Base-by-base conservation (phyloP, 2,888 invertebrate genomes). In the Pachliopta kotzebuea region DNA sequence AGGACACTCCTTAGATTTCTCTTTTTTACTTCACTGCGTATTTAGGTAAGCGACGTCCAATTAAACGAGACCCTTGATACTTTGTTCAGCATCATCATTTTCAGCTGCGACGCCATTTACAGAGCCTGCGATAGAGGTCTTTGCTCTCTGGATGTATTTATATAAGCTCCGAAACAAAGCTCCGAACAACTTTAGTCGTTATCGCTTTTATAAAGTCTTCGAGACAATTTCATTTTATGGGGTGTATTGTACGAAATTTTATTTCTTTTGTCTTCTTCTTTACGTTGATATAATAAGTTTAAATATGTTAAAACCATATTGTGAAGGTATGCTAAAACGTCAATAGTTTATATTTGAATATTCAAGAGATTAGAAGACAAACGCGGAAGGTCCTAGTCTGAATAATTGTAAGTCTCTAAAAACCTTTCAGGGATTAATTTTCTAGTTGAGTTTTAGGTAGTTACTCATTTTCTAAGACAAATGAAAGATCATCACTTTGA, bases 161-260 rank as follows among this genome's bases (percentile, higher is more conserved):
- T 87, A 83, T 89, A 84, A 88, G 84, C 84, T 77, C 73, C 79
- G 88, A 76, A 89, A 88, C 88, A 88, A 87, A 88, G 88, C 88
- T 77, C 74, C 73, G 87, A 83, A 85, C 88, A 91, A 91, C 89
- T 91, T 91, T 73, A 77, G 89, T 83, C 89, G 90, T 91, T 91
- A 91, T 90, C 91, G 86, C 89, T 84, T 86, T 90, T 90, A 90
- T 90, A 90, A 91, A 91, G 85, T 90, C 89, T 84, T 84, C 83
- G 87, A 87, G 88, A 88, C 88, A 83, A 86, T 89, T 89, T 82
- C 83, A 75, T 87, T 90, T 91, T 90, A 91, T 90, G 82, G 90
- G 90, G 91, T 90, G 91, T 90, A 90, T 90, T 88, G 88, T 83
- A 85, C 78, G 81, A 88, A 90, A 89, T 83, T 88, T 89, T 88